Conservation (phyloP, 2,888 invertebrate species). For the Azorinus chamasolen region DNA sequence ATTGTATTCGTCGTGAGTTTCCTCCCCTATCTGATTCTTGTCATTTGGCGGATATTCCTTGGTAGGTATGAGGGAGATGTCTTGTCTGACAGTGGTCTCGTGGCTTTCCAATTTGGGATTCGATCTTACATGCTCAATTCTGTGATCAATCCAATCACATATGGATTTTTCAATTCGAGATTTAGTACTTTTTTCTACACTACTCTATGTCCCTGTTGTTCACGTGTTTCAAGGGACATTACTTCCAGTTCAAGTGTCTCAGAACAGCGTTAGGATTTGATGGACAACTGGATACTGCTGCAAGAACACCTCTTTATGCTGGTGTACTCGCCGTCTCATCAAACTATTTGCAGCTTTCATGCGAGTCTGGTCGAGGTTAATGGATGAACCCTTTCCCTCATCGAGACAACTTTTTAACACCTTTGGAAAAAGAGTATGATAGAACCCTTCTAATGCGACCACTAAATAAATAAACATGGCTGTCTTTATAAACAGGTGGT, state of each 20-base stretch:
- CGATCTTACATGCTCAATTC: slow-evolving; percentile 66
- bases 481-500: too few species aligned
- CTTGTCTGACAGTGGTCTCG: slow-evolving; percentile 40
- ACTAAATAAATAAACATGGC: too few species aligned
- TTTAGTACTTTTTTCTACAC: slow-evolving; percentile 57
- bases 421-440: too few species aligned
- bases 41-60: slow-evolving; percentile 56
- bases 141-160: slow-evolving; percentile 63
- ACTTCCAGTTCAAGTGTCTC: background rate
- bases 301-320: too few species aligned
- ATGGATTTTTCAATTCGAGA: slow-evolving; percentile 66
- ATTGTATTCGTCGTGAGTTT: slow-evolving; percentile 62
- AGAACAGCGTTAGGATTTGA: too few species aligned
- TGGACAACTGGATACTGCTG: too few species aligned
- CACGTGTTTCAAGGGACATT: background rate
- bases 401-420: too few species aligned
- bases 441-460: too few species aligned
- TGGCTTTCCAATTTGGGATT: slow-evolving; percentile 60
- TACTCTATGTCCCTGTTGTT: slow-evolving; percentile 33
- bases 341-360: too few species aligned
- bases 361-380: too few species aligned
- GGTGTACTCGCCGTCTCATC: too few species aligned
- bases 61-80: slow-evolving; percentile 49
- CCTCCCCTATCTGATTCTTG: slow-evolving; percentile 58
- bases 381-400: too few species aligned